Conservation (phyloP, 2,888 invertebrate species). For the Vandiemenella viatica region DNA sequence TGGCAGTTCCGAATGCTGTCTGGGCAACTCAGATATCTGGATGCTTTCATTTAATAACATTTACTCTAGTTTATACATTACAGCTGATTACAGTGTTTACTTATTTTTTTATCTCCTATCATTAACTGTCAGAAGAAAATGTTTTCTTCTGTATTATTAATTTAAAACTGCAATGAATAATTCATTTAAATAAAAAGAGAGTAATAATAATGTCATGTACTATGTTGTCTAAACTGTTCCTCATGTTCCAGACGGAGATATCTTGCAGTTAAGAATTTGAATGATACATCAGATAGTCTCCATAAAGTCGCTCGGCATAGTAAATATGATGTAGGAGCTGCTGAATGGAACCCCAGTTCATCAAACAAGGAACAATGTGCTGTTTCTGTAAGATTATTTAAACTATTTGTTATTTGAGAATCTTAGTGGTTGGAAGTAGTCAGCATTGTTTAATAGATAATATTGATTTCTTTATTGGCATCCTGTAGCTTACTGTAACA, state of each 20-base stretch:
- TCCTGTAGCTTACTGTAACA: too few species aligned
- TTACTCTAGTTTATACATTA: too few species aligned
- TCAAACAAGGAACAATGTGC: constrained; percentile 68
- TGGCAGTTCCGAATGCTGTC: too few species aligned
- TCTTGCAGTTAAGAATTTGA: constrained; percentile 65
- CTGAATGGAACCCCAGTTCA: constrained; percentile 79
- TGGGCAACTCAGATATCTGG: too few species aligned
- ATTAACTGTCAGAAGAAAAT: too few species aligned
- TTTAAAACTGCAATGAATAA: not conserved
- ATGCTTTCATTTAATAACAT: too few species aligned
- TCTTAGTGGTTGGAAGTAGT: too few species aligned
- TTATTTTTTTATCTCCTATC: not conserved
- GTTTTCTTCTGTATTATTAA: too few species aligned
- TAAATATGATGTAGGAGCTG: constrained; percentile 84
- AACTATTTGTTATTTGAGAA: not conserved
- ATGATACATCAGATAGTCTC: constrained; percentile 48
- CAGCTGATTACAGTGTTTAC: too few species aligned
- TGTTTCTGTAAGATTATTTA: constrained; percentile 53
- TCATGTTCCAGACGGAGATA: constrained; percentile 43
- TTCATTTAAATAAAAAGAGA: not conserved
- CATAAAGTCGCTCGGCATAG: constrained; percentile 73
- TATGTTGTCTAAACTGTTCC: constrained; percentile 3
- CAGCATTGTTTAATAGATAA: too few species aligned
- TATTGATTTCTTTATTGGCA: too few species aligned
- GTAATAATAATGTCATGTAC: not conserved